Evolutionary conservation across 92 coral and sea anemone genomes (phyloP), one percentile per base, ranked within the genome.

Genomic region (Porites cylindrica): DNA sequence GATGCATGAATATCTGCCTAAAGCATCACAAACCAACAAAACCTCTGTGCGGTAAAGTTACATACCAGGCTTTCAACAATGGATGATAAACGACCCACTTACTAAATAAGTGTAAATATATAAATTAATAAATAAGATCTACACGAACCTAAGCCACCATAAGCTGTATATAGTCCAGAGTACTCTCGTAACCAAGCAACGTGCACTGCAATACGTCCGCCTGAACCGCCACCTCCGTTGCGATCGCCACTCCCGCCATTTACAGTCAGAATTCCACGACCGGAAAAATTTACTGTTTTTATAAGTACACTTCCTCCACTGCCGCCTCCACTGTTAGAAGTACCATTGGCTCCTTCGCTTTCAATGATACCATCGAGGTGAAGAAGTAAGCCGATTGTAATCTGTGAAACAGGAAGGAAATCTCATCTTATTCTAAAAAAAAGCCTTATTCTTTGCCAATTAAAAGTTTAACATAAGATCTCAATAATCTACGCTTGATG

Each of bases 171-270:
- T 75, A 70, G 60, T 32, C 99, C 99, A 71, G 99, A 91, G 83
- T 93, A 97, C 69, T 95, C 99, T 77, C 99, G 92, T 86, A 97
- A 68, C 99, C 99, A 97, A 38, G 97, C 94, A 83, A 97, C 99
- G 79, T 95, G 99, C 54, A 92, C 96, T 53, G 98, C 97, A 54
- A 97, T 76, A 78, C 99, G 98, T 14, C 99, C 99, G 6, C 99
- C 99, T 38, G 98, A 89, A 16, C 99, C 99, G 20, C 99, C 99
- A 17, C 99, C 99, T 10, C 99, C 99, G 80, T 86, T 89, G 9
- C 97, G 95, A 66, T 88, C 76, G n/a, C 97, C 96, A 59, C 85
- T 70, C 58, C 99, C 99, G 13, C 99, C 99, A 72, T 91, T 90
- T 51, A 91, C 94, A 38, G 93, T 78, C 82, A 97, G 67, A 26